A percentile compares a stretch with the other conserved stretches of the same genome.
Evolutionary conservation across 2,888 invertebrate species (phyloP).

Genomic region (Acheta domesticus): DNA sequence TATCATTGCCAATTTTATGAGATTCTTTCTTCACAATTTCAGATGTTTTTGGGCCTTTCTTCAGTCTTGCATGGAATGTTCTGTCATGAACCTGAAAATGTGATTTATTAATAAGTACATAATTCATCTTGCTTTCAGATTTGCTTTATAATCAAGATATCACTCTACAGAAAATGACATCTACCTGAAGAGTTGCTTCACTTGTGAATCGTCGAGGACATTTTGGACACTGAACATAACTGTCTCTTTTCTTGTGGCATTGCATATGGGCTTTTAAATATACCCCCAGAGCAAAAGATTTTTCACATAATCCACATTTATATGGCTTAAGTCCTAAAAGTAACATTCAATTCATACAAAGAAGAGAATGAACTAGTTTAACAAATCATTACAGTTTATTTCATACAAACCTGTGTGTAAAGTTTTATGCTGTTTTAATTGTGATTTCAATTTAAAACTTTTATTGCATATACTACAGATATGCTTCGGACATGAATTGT

Average conservation of each 20-base stretch:
- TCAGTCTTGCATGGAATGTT: neutral
- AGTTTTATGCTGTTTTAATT: constrained; percentile 31
- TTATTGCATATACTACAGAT: constrained; percentile 31
- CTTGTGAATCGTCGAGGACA: constrained; percentile 38
- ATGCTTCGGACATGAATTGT: constrained; percentile 20
- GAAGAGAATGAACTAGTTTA: too few species aligned
- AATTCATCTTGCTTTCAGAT: too few species aligned
- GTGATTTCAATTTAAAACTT: constrained; percentile 29
- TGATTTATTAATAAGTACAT: too few species aligned
- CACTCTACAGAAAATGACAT: neutral
- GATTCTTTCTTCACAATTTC: neutral
- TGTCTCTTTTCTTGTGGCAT: constrained; percentile 36
- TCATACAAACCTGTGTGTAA: constrained; percentile 31
- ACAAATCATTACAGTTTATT: too few species aligned
- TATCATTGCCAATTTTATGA: too few species aligned
- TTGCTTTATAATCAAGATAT: neutral
- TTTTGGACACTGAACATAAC: constrained; percentile 36
- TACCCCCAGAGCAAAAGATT: constrained; percentile 36
- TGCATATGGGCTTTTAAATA: constrained; percentile 38
- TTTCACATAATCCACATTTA: constrained; percentile 31
- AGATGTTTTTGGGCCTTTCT: neutral
- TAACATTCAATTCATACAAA: neutral
- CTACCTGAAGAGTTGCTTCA: constrained; percentile 35
- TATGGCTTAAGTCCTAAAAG: neutral
- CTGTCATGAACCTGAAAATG: too few species aligned